phyloP scores from a whole-genome alignment of 2,113 vertebrate genomes.

The Gymnobelideus leadbeateri region DNA sequence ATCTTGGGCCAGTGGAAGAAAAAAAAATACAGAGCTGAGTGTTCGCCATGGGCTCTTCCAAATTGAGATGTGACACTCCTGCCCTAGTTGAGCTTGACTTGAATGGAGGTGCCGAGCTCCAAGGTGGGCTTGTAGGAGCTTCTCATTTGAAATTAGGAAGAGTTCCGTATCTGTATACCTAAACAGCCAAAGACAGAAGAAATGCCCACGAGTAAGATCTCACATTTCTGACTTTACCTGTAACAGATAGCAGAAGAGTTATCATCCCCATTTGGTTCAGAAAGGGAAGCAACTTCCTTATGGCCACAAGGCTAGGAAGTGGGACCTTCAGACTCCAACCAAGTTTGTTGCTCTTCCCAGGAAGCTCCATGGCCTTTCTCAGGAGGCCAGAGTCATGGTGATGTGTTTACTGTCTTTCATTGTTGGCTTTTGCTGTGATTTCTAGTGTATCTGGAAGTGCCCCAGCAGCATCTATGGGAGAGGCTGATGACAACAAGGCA shows the following conservation, averaged over 20 bases:
- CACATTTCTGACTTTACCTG: background rate
- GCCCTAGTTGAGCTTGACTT: background rate
- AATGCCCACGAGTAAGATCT: background rate
- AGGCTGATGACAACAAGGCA: conserved; percentile 54
- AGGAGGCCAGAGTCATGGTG: background rate
- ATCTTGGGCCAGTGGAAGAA: background rate
- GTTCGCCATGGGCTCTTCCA: background rate
- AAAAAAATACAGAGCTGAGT: background rate
- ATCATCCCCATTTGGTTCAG: background rate
- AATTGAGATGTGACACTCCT: background rate
- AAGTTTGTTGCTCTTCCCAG: background rate
- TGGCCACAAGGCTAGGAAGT: background rate
- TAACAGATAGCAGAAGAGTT: background rate
- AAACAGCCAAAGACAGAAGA: background rate
- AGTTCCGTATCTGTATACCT: background rate
- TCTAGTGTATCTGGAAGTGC: conserved; percentile 56
- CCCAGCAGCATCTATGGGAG: conserved; percentile 15
- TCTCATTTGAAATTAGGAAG: background rate
- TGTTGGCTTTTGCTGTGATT: conserved; percentile 67
- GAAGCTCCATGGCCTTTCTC: background rate
- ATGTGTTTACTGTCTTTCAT: conserved; percentile 30
- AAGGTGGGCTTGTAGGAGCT: background rate
- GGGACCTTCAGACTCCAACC: background rate
- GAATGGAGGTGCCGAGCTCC: background rate
- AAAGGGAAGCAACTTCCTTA: background rate